Evolutionary conservation across 2,888 invertebrate species (phyloP), one percentile per base, ranked within the genome.

Genomic region (Pelosia muscerda): DNA sequence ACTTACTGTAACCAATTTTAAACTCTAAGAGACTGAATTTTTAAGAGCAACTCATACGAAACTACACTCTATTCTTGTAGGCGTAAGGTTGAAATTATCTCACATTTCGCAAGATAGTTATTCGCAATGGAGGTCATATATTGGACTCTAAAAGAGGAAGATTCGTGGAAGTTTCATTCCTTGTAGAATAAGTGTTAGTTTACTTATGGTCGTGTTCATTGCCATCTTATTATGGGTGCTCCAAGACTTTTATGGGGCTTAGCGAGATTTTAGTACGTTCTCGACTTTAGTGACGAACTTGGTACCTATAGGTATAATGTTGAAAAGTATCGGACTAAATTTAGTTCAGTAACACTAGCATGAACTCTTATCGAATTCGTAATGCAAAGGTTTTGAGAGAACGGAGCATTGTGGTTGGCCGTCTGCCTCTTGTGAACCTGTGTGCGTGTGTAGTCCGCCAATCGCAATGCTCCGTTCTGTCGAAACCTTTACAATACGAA

Each of bases 1-100:
- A 90, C 86, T 89, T 87, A 88, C 81, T 82, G 77, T 80, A 84
- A 83, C 88, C 87, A 89, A 90, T 90, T 90, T 90, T 89, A 88
- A 89, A 89, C 82, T 86, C 77, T 75, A 69, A 19, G 64, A 65
- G 69, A 64, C 66, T 69, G 67, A 63, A 38, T 67, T 59, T 66
- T 63, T 53, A 34, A 22, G 13, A 13, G 31, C 0, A 1, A 1
- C 1, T 2, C 15, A 57, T 38, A 2, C 9, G 2, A 73, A 69
- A 62, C 0, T 10, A 13, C 0, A 69, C 68, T 59, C 59, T 73
- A 28, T 8, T 0, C 6, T 22, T 26, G 49, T 0, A n/a, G 1
- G 3, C 4, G 0, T 0, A 10, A 0, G 0, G 31, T 22, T 62
- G 2, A 64, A 63, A 63, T 26, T 77, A 6, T 28, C n/a, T 23